Evolutionary conservation across 2,888 invertebrate species (phyloP).

Genomic region (Pardosa pseudoannulata): DNA sequence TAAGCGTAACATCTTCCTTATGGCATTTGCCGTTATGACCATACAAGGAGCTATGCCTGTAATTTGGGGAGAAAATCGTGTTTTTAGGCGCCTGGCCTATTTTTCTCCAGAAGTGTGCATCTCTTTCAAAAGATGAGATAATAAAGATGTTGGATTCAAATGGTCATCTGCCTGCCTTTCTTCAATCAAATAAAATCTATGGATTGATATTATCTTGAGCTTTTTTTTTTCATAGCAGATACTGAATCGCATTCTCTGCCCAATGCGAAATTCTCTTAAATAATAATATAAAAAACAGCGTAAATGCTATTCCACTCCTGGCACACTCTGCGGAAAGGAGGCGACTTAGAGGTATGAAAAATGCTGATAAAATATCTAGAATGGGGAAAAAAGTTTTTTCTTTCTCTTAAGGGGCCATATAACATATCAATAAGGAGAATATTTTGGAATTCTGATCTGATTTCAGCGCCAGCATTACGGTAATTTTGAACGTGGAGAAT

Average conservation of each 20-base stretch:
- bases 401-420: background rate
- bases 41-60: background rate
- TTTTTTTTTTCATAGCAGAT: background rate
- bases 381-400: background rate
- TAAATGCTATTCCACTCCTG: background rate
- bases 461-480: too few relatives aligned
- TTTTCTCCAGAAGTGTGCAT: background rate
- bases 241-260: background rate
- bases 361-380: background rate
- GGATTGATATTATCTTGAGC: background rate
- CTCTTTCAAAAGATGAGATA: background rate
- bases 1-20: background rate
- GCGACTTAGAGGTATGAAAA: constrained; percentile 4
- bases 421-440: too few relatives aligned
- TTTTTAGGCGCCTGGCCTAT: background rate
- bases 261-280: background rate
- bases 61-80: background rate
- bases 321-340: constrained; percentile 9
- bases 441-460: too few relatives aligned
- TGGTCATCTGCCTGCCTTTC: background rate
- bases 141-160: constrained; percentile 11
- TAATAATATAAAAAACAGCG: background rate
- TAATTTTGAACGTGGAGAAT: too few relatives aligned
- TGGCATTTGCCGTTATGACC: background rate
- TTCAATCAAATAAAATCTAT: constrained; percentile 15